These are phyloP conservation scores for Poeciliopsis prolifica DNA, from an alignment of 2,113 vertebrate species.

Conservation along the genomic window DNA sequence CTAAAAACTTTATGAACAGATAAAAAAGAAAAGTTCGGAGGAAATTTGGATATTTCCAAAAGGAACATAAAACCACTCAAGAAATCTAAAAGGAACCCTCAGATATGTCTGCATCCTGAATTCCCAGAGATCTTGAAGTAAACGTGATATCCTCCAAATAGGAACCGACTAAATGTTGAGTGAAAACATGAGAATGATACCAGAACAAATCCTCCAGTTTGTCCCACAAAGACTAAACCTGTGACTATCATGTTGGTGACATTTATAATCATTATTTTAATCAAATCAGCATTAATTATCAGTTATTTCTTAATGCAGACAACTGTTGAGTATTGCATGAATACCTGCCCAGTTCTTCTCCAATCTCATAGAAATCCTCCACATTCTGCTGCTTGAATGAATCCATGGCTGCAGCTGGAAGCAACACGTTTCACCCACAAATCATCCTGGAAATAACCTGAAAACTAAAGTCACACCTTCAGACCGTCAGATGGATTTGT, in stretches of 20 bases:
- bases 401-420: constrained; percentile 80
- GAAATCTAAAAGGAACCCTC: too few relatives aligned
- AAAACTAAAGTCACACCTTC: neutral
- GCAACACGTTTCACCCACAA: neutral
- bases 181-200: neutral
- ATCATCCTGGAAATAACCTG: neutral
- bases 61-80: too few relatives aligned
- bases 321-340: constrained; percentile 1
- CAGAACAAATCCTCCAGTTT: too few relatives aligned
- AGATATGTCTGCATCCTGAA: neutral
- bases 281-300: neutral
- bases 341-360: constrained; percentile 94
- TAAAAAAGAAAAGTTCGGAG: too few relatives aligned
- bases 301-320: neutral
- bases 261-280: neutral
- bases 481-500: neutral
- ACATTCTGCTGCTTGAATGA: constrained; percentile 92
- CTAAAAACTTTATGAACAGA: too few relatives aligned
- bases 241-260: neutral
- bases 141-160: neutral
- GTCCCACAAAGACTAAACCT: too few relatives aligned
- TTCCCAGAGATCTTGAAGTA: too few relatives aligned
- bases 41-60: too few relatives aligned
- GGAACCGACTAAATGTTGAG: neutral
- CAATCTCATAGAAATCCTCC: constrained; percentile 90